Base-by-base conservation (phyloP, 2,888 invertebrate genomes). In the Acronicta alni region DNA sequence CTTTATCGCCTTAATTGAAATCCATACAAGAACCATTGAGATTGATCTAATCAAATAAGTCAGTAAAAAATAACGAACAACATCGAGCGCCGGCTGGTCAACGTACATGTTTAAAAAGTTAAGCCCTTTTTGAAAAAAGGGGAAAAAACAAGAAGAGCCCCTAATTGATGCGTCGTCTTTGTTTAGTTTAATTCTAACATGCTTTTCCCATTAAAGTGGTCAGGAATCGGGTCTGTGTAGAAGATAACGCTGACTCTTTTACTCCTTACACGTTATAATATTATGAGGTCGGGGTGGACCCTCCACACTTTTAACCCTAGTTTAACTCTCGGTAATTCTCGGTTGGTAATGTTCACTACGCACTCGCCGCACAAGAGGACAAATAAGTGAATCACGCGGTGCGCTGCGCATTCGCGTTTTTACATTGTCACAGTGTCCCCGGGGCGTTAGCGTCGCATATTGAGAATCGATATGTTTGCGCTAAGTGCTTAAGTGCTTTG, bases 111-210 rank as follows among this genome's bases (percentile, higher is more conserved):
- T 91, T 89, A 87, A 93, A 91, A 92, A 90, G 86, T 90, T 88
- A 86, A 92, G 87, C 87, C 89, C 89, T 89, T 93, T 91, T 92
- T 88, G 76, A 79, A 82, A 87, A 85, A 84, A 82, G 76, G 77
- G 67, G 78, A 81, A 89, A 91, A 88, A 87, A 73, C 69, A 80
- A 88, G 84, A 83, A 85, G 83, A 86, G 87, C 82, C 89, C 89
- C 93, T 94, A 94, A 94, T 94, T 94, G 94, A 94, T 94, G 94
- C 94, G 93, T 94, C 92, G 93, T 92, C 94, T 94, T 94, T 94
- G 94, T 93, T 94, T 93, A 94, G 94, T 92, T 94, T 93, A 94
- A 94, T 94, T 94, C 94, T 92, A 93, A 94, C 94, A 94, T 93
- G 94, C 88, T 94, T 94, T 94, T 93, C 93, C 94, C 94, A 94